Evolutionary conservation across 2,797 vertebrate species (phyloP), one percentile per base, ranked within the genome.

Genomic region (Clangula hyemalis): DNA sequence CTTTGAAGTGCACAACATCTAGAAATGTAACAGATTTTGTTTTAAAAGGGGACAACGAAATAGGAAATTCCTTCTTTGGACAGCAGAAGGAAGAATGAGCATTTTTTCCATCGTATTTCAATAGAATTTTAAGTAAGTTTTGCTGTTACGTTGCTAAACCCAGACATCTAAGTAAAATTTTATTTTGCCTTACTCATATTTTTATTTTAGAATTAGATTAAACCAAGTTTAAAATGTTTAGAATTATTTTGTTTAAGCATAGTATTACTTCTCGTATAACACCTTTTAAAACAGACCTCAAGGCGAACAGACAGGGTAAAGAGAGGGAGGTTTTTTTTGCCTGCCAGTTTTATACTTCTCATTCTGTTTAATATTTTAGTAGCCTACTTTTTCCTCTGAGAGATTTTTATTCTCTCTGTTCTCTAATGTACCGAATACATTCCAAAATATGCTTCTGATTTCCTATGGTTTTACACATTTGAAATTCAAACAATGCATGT

Each of bases 401-500:
- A 92, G 0, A 30, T 65, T 89, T 93, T 81, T 78, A 17, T 75
- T 64, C 13, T 56, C 7, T 68, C 18, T 84, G 24, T 76, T 91
- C 65, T 81, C 1, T 49, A 72, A 36, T n/a, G 14, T 41, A 64
- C 4, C 54, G 83, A 90, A 89, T 51, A 43, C 0, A 3, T 71
- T 84, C 27, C 38, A 93, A 88, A 91, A 45, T 57, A 49, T 6
- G 27, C 10, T 62, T 22, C 8, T 81, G 11, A 43, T 81, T 96
- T 94, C 20, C 58, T 77, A 22, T 64, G 14, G 1, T 61, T 91
- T 94, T 82, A 51, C 28, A 45, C 9, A 65, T 91, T 88, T 89
- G n/a, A 91, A 93, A 93, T 89, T 88, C 62, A 95, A 93, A 51
- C 3, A 92, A 92, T 53, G 15, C 8, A 56, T 57, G 12, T 30